A percentile compares a stretch with the other conserved stretches of the same genome.
Conservation (phyloP, 2,113 vertebrate genomes). For the Lipophrys pholis region DNA sequence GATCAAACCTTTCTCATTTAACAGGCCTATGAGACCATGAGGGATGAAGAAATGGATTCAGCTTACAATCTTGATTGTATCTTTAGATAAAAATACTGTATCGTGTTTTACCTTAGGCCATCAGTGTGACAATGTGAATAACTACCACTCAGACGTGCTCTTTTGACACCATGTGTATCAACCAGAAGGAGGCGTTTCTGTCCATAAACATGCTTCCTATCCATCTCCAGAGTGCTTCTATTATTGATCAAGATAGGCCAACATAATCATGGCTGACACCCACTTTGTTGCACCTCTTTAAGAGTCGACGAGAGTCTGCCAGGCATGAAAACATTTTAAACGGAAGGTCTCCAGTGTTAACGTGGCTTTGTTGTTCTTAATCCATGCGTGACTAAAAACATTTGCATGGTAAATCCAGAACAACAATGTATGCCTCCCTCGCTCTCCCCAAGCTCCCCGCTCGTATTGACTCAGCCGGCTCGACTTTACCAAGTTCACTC, state of each 20-base stretch:
- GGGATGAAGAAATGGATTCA: not conserved
- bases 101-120: conserved; percentile 2
- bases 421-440: conserved; percentile 57
- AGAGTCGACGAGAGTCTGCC: conserved; percentile 19
- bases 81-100: not conserved
- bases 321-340: conserved; percentile 48
- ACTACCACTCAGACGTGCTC: not conserved
- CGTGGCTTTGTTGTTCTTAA: conserved; percentile 60
- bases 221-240: conserved; percentile 1
- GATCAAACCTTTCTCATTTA: no score
- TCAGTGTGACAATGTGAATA: conserved; percentile 1
- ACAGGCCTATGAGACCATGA: not conserved
- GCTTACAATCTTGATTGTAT: conserved; percentile 5
- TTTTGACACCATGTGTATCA: conserved; percentile 8
- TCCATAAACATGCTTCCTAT: not conserved
- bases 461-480: conserved; percentile 35
- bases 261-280: conserved; percentile 17
- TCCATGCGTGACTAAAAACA: conserved; percentile 66
- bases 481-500: conserved; percentile 69
- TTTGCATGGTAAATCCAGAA: conserved; percentile 61
- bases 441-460: conserved; percentile 49
- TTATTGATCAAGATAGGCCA: conserved; percentile 6
- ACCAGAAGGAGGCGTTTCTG: not conserved
- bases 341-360: conserved; percentile 44
- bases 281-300: conserved; percentile 15